Base-by-base conservation (phyloP, 2,888 invertebrate genomes). In the Diabrotica balteata region DNA sequence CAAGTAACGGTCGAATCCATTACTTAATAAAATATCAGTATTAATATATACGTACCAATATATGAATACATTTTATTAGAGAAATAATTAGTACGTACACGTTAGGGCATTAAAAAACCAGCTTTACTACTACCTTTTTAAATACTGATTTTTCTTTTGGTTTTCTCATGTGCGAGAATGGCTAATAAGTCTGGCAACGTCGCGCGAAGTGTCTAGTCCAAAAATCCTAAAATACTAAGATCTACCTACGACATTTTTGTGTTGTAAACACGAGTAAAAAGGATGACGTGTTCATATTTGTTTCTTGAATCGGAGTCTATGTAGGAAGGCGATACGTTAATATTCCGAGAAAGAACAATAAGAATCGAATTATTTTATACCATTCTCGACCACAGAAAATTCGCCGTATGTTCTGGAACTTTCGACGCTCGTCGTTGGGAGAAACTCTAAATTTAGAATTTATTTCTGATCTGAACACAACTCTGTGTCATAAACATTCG, bases 371-470 rank as follows among this genome's bases (percentile, higher is more conserved):
- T n/a, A 45, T 59, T 59, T 46, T 59, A 47, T 59, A 10, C 59
- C 59, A 32, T 59, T 57, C 32, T 22, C 32, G 53, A 59, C n/a
- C 57, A 57, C 45, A 57, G 10, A 17, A 32, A 22, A 47, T 8
- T 47, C 8, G 47, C 47, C 22, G 47, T 4, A 59, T 47, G 49
- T 59, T 59, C 59, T 59, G 59, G 59, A 59, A 46, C 47, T 8
- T 47, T 59, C n/a, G 44, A 22, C 47, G 47, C 10, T 47, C n/a
- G 44, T 53, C 32, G 9, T 22, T 10, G 44, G 44, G 9, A 42
- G 42, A 11, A 32, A 44, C 44, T 46, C 59, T 59, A 59, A 59
- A 59, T 59, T 59, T 59, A 59, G 59, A 59, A 59, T 59, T 47
- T 49, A 58, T 58, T 58, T 58, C n/a, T 17, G 58, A 58, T 58